Evolutionary conservation across 2,797 vertebrate species (phyloP), one percentile per base, ranked within the genome.

Genomic region (Acipenser transmontanus): DNA sequence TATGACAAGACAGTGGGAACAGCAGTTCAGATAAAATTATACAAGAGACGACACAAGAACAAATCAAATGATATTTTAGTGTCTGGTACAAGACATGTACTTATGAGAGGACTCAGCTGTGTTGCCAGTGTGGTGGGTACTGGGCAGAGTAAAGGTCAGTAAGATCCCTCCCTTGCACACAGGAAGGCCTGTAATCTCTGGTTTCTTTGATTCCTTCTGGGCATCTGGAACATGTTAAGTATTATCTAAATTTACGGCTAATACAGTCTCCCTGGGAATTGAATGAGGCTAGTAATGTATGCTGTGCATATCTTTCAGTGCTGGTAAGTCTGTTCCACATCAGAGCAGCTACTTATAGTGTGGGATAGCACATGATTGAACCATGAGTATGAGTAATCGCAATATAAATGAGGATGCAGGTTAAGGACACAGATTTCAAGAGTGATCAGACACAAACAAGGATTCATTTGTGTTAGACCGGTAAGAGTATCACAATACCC

Each of bases 201-300:
- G 62, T 70, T 67, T 49, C 66, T 49, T 61, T 50, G 62, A 61
- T 70, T 70, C 20, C 66, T 49, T 14, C 6, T n/a, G 47, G 49
- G 50, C 69, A 64, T 70, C 65, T 67, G 65, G 62, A 70, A 67
- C 10, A 67, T 51, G 56, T 70, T 67, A 54, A 60, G 49, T 17
- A 12, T 13, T 54, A 47, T 10, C 9, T 56, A 59, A 13, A 47
- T 8, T 50, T 13, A 14, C 8, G 34, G 13, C 8, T 20, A 49
- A 34, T 34, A 34, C 34, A 34, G 34, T 34, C 34, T 34, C 34
- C 34, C 34, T 34, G 34, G 34, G 34, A 34, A 34, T 34, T 34
- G 34, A 34, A 34, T 34, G 34, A 34, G 34, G 34, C 34, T 34
- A 34, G 34, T 34, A 34, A 34, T 34, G 34, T 34, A 34, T 34